Percentiles rank a stretch among this genome's conserved stretches.
Evolutionary conservation across 2,113 vertebrate species (phyloP).

Genomic region (Muntiacus muntjak): DNA sequence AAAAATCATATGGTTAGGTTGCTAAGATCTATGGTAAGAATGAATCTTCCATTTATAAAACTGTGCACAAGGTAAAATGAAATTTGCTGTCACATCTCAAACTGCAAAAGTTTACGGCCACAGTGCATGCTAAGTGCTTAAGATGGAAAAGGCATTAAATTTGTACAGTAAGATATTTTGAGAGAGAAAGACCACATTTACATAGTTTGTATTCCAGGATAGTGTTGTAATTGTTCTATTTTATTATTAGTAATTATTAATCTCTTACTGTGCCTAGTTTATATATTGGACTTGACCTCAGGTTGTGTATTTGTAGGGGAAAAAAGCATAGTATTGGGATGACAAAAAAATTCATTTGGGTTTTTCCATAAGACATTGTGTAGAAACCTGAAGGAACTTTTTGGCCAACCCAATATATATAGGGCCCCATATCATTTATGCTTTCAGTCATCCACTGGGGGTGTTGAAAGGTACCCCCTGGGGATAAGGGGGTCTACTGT

Average conservation of each 20-base stretch:
- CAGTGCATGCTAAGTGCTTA: not conserved
- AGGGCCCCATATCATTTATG: not conserved
- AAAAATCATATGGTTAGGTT: not conserved
- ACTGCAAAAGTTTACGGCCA: fast-evolving
- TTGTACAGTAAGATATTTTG: not conserved
- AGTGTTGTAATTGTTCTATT: not conserved
- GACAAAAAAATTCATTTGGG: not conserved
- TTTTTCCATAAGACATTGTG: not conserved
- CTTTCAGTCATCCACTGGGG: not conserved
- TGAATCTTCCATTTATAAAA: not conserved
- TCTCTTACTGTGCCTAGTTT: not conserved
- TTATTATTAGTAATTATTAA: not conserved
- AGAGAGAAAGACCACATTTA: not conserved
- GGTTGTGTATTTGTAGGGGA: not conserved
- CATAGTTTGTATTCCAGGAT: not conserved
- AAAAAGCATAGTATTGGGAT: not conserved
- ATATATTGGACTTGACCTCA: not conserved
- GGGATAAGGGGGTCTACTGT: not conserved
- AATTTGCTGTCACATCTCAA: not conserved
- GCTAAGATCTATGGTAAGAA: not conserved
- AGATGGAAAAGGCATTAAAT: not conserved
- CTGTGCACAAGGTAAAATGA: not conserved
- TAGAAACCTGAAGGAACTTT: not conserved
- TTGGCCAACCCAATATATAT: not conserved
- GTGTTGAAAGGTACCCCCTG: not conserved